phyloP scores from a whole-genome alignment of 64 coral and sea anemone genomes.

The Orbicella faveolata region DNA sequence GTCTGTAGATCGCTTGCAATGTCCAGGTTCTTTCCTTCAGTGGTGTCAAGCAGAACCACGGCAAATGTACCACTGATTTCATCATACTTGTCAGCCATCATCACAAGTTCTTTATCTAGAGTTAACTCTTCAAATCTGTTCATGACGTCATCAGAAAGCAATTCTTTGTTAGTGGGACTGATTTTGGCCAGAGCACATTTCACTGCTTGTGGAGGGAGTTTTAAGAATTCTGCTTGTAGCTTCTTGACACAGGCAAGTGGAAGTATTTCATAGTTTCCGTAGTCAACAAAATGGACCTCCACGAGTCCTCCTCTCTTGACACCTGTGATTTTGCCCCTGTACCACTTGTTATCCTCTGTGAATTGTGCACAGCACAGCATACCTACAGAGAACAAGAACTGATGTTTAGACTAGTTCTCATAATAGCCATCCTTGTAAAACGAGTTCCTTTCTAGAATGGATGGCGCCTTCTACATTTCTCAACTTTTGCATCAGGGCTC shows the following conservation, averaged over 20 bases:
- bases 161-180: slow-evolving; percentile 1
- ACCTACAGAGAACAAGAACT: slow-evolving; percentile 28
- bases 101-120: slow-evolving; percentile 75
- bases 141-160: slow-evolving; percentile 42
- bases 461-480: too few species aligned
- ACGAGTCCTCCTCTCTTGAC: slow-evolving; percentile 57
- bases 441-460: too few species aligned
- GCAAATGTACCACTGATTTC: slow-evolving; percentile 12
- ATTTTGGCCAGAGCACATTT: slow-evolving; percentile 71
- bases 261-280: slow-evolving; percentile 79
- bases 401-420: too few species aligned
- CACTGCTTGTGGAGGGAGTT: slow-evolving; percentile 71
- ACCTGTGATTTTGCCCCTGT: slow-evolving; percentile 75
- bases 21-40: slow-evolving; percentile 65
- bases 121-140: slow-evolving; percentile 78
- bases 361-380: slow-evolving; percentile 77
- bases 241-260: slow-evolving; percentile 56
- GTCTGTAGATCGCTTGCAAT: slow-evolving; percentile 54
- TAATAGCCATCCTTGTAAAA: too few species aligned
- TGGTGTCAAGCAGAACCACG: slow-evolving; percentile 58
- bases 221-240: slow-evolving; percentile 65
- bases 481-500: too few species aligned
- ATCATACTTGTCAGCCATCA: slow-evolving; percentile 68
- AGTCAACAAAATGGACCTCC: slow-evolving; percentile 86
- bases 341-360: slow-evolving; percentile 75